Evolutionary conservation across 2,797 vertebrate genomes (phyloP).

Genomic region (Sternotherus odoratus): DNA sequence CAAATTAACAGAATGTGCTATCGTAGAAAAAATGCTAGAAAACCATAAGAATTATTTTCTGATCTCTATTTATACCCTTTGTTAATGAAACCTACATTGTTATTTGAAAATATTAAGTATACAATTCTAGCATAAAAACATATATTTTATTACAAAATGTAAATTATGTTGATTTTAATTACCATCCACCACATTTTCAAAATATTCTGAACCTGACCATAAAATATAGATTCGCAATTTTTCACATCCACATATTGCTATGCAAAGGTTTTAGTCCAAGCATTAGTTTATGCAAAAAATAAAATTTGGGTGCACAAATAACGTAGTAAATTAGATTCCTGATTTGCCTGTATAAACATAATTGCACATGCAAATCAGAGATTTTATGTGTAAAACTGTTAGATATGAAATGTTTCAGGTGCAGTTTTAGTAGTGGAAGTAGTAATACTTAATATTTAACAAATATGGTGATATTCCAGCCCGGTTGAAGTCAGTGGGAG

Average conservation of each 20-base stretch:
- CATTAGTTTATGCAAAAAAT: not conserved
- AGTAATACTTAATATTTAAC: not conserved
- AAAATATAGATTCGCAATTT: not conserved
- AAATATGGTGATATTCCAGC: not conserved
- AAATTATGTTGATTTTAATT: not conserved
- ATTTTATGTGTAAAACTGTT: not conserved
- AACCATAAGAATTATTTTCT: not conserved
- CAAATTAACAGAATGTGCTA: not conserved
- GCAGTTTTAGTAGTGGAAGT: not conserved
- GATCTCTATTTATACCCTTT: not conserved
- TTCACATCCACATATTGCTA: not conserved
- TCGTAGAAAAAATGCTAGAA: not conserved
- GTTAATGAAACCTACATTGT: conserved; percentile 17
- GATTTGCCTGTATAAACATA: not conserved
- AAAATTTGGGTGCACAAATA: not conserved
- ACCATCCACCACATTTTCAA: not conserved
- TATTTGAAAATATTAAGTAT: conserved; percentile 27
- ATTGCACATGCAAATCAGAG: not conserved
- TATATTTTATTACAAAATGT: not conserved
- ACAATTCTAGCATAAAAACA: conserved; percentile 34
- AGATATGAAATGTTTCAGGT: not conserved
- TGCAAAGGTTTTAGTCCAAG: not conserved
- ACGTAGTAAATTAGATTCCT: not conserved
- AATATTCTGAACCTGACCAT: not conserved
- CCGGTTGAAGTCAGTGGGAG: not conserved